A percentile compares a stretch with the other conserved stretches of the same genome.
Conservation (phyloP, 2,888 invertebrate genomes). For the Epirrita christyi region DNA sequence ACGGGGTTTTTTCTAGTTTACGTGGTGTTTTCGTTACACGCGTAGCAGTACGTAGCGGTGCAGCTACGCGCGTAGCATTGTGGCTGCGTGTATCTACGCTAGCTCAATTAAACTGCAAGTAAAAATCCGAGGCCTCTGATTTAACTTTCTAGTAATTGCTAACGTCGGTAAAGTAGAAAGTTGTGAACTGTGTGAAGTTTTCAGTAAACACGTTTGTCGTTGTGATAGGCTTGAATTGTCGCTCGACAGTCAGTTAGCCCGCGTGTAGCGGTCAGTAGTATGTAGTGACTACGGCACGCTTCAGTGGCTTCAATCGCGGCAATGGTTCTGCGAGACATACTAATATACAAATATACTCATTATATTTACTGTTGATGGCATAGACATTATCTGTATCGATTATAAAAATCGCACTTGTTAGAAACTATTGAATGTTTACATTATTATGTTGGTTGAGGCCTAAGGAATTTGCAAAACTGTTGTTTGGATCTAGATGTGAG, state of each 20-base stretch:
- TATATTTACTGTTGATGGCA: slow-evolving; percentile 43
- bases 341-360: slow-evolving; percentile 37
- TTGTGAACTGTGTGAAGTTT: slow-evolving; percentile 13
- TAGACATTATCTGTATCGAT: slow-evolving; percentile 53
- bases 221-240: slow-evolving; percentile 72
- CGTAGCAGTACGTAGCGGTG: slow-evolving; percentile 13
- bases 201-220: slow-evolving; percentile 21
- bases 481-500: slow-evolving; percentile 28
- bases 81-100: neutral
- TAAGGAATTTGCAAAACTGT: slow-evolving; percentile 38
- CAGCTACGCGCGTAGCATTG: slow-evolving; percentile 8
- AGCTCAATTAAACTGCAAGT: too few species aligned
- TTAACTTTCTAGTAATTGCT: neutral
- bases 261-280: slow-evolving; percentile 66
- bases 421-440: slow-evolving; percentile 53
- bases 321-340: slow-evolving; percentile 63
- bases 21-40: neutral
- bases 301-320: slow-evolving; percentile 73
- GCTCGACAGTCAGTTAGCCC: slow-evolving; percentile 71
- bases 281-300: slow-evolving; percentile 81
- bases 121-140: too few species aligned
- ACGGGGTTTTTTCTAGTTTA: neutral
- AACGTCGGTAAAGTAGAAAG: neutral
- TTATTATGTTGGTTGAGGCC: slow-evolving; percentile 41
- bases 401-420: slow-evolving; percentile 56